Base-by-base conservation (phyloP, 2,113 vertebrate genomes). In the Hiodon tergisus region DNA sequence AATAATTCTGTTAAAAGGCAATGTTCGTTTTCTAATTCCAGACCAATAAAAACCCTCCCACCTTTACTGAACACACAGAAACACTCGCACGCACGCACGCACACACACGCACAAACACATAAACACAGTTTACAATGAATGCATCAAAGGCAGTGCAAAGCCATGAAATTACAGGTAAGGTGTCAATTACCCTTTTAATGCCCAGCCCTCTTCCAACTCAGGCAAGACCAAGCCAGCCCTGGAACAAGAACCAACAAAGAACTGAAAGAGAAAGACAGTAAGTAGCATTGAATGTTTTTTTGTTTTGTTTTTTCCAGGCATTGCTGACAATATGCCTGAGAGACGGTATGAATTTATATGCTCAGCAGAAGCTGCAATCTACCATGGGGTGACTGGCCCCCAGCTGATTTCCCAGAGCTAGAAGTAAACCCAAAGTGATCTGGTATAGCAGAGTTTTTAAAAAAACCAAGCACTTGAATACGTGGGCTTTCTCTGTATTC, bases 101-200 rank as follows among this genome's bases (percentile, higher is more conserved):
- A 48, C 67, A 55, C 68, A 78, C 62, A 71, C 69, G 74, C 60
- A 58, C 55, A 60, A 47, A 69, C 47, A 74, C 16, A 55, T 53
- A 66, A 46, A 69, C 65, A 72, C 60, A 69, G 46, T 55, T 73
- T 69, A 73, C 63, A 55, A 16, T 73, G 72, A 81, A 89, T 87
- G 92, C 90, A 90, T 92, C 90, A 92, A 92, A 92, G 90, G 84
- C 88, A 85, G 88, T 92, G 88, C 88, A 88, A 92, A 92, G 90
- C 90, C 90, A 88, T 90, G 83, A 91, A 92, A 91, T 92, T 91
- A 92, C 90, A 92, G 89, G 85, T 86, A 90, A 89, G 91, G 91
- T 92, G 90, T 92, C 90, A 90, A 90, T 90, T 91, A 92, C 89
- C 86, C 91, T 90, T 91, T 31, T 92, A 90, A 92, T 91, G 90